A percentile compares a stretch with the other conserved stretches of the same genome.
phyloP scores from a whole-genome alignment of 2,888 invertebrate species.

The Drosophila emarginata region DNA sequence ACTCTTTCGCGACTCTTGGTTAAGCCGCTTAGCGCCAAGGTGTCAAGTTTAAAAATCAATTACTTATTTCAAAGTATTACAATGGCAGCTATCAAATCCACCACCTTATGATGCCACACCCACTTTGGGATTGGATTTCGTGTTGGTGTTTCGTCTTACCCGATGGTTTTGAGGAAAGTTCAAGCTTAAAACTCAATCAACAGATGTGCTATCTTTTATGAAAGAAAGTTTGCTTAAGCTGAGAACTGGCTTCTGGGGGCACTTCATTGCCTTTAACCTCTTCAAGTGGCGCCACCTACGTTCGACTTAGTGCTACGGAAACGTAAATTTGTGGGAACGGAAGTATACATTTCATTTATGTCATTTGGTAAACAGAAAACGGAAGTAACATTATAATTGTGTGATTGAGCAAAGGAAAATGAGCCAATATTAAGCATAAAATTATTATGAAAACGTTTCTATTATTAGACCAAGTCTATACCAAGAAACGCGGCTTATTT shows the following conservation, averaged over 20 bases:
- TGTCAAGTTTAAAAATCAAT: slow-evolving; percentile 77
- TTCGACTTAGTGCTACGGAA: too few species aligned
- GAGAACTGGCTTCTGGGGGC: not conserved
- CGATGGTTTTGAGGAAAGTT: not conserved
- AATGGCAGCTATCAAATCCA: slow-evolving; percentile 22
- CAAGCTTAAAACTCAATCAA: slow-evolving; percentile 1
- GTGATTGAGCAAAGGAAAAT: too few species aligned
- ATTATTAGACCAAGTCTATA: too few species aligned
- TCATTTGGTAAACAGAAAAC: too few species aligned
- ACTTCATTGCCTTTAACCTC: not conserved
- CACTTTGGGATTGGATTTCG: not conserved
- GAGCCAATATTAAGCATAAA: too few species aligned
- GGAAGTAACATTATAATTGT: too few species aligned
- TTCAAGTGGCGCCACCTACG: too few species aligned
- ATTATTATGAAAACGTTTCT: too few species aligned
- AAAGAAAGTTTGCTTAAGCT: not conserved
- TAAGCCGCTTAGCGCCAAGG: slow-evolving; percentile 71
- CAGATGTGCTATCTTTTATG: slow-evolving; percentile 1
- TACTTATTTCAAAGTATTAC: slow-evolving; percentile 65
- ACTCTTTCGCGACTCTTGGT: slow-evolving; percentile 43
- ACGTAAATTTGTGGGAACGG: too few species aligned
- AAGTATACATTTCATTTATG: too few species aligned
- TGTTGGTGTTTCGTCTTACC: not conserved
- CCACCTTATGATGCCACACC: not conserved
- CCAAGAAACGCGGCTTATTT: too few species aligned